These are phyloP conservation scores for Halcyon chelicuti DNA, from an alignment of 2,797 vertebrate genomes.

Conservation along the genomic window DNA sequence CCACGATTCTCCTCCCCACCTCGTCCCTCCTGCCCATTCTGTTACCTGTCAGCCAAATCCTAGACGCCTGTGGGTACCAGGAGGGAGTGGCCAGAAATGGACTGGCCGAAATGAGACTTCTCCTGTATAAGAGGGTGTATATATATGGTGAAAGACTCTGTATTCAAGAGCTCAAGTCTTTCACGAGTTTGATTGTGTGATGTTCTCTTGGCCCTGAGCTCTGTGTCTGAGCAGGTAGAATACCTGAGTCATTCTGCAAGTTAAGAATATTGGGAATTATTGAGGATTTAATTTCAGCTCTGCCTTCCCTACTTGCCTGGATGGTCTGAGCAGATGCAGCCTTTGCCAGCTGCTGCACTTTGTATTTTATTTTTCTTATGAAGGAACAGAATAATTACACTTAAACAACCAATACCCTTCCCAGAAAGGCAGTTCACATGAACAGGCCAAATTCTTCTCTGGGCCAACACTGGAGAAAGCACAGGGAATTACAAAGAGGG, in stretches of 20 bases:
- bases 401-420: not conserved
- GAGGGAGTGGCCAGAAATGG: accelerated
- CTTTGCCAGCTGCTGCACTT: not conserved
- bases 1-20: accelerated
- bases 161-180: accelerated
- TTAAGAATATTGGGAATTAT: not conserved
- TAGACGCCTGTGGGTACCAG: not conserved
- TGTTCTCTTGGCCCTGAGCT: not conserved
- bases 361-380: not conserved
- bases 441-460: not conserved
- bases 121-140: accelerated
- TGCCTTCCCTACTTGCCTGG: not conserved
- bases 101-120: not conserved
- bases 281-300: not conserved
- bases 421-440: not conserved
- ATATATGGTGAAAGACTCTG: accelerated
- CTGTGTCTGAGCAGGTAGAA: not conserved
- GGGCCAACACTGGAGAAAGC: not conserved
- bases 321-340: not conserved
- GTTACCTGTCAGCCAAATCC: not conserved
- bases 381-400: not conserved
- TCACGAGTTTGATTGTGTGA: accelerated
- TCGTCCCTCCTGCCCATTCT: not conserved
- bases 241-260: accelerated
- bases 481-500: not conserved